phyloP scores from a whole-genome alignment of 2,113 vertebrate genomes.

The Cettia cetti region DNA sequence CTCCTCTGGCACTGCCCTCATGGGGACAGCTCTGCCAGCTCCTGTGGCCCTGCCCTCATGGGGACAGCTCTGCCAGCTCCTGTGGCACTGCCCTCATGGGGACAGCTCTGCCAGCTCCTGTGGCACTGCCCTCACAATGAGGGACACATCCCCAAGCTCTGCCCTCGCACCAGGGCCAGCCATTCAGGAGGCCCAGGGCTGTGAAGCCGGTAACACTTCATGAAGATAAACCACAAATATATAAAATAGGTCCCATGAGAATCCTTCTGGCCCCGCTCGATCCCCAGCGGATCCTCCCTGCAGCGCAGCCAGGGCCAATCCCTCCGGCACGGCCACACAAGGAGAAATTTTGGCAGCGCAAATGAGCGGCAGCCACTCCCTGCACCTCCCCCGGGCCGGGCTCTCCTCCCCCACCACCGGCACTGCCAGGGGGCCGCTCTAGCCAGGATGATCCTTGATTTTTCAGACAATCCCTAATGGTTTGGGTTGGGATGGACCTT shows the following conservation, averaged over 20 bases:
- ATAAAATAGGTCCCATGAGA: no score
- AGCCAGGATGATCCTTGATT: neutral
- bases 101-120: neutral
- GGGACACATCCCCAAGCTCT: no score
- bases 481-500: neutral
- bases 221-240: neutral
- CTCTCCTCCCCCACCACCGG: accelerated
- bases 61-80: neutral
- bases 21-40: no score
- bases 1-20: neutral
- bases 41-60: neutral
- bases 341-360: neutral
- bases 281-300: neutral
- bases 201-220: neutral
- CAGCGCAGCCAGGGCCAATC: neutral
- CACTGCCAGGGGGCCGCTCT: neutral
- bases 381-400: neutral
- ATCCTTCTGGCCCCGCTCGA: neutral
- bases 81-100: neutral
- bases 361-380: neutral
- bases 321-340: no score
- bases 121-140: neutral
- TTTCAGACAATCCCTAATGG: neutral
- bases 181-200: neutral
- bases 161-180: neutral